phyloP scores from a whole-genome alignment of 2,888 invertebrate genomes.

The Notodonta dromedarius region DNA sequence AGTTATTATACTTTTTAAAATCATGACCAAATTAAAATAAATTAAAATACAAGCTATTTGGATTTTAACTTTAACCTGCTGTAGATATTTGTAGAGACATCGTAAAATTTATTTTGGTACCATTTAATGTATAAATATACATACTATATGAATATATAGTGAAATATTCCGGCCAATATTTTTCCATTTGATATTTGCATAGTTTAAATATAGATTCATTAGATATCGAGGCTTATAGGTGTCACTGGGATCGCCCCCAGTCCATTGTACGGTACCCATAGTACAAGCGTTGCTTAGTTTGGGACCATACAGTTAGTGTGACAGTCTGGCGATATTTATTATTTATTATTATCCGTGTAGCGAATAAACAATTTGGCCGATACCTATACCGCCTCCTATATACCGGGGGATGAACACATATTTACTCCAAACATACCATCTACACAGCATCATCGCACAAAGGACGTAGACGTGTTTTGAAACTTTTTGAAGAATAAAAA shows the following conservation, averaged over 20 bases:
- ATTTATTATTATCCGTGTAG: conserved; percentile 7
- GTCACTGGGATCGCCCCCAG: too few relatives aligned
- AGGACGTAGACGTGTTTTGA: neutral
- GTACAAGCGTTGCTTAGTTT: too few relatives aligned
- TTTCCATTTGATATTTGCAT: neutral
- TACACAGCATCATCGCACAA: neutral
- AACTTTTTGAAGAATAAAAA: conserved; percentile 19
- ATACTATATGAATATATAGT: neutral
- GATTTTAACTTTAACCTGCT: too few relatives aligned
- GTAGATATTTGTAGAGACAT: too few relatives aligned
- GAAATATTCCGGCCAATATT: neutral
- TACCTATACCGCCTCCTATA: conserved; percentile 5
- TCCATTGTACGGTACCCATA: too few relatives aligned
- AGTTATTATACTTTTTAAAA: too few relatives aligned
- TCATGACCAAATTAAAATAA: too few relatives aligned
- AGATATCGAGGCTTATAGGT: neutral
- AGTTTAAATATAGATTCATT: neutral
- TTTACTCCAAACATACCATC: conserved; percentile 5
- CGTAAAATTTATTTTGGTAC: too few relatives aligned
- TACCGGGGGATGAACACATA: conserved; percentile 3
- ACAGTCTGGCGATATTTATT: too few relatives aligned
- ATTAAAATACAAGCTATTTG: too few relatives aligned
- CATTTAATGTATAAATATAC: neutral
- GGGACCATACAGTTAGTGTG: too few relatives aligned
- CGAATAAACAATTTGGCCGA: conserved; percentile 18